Evolutionary conservation across 1,140 invertebrate genomes (phyloP), one percentile per base, ranked within the genome.

Genomic region (Arctopsyche grandis): DNA sequence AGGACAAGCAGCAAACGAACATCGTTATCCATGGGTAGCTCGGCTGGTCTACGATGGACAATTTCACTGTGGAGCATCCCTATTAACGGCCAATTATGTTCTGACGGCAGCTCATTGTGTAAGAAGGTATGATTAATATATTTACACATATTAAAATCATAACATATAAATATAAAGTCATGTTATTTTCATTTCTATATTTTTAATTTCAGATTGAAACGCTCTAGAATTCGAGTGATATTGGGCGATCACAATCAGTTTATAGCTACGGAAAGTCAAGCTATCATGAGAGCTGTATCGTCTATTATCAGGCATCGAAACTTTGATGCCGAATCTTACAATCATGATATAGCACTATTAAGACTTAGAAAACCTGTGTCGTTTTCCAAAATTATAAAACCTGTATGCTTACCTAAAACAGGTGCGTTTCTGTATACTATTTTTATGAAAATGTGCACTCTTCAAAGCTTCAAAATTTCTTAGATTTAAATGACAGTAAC

Each of bases 41-140:
- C 89, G 95, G 73, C 88, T 95, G 10, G 91, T 95, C 0, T 96
- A 96, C 84, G 93, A 96, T 85, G 93, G 94, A 0, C 94, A 94
- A 85, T 96, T 96, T 87, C 95, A 97, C 84, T 97, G 95, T 83
- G 95, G 95, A n/a, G 94, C 92, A n/a, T 94, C 94, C 16, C 87
- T 97, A 5, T 87, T 97, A 26, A 95, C 93, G 56, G 91, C 93
- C 83, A 89, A 92, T 76, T 93, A 92, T 84, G 91, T 93, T 10
- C 83, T 93, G 7, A 93, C 92, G 0, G 92, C 92, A 0, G 92
- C 92, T 22, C 92, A 93, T 87, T 93, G 92, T 84, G 90, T 93
- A 26, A 89, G 91, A 82, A 91, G 91, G 90, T 92, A 86, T 12
- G 21, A 7, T n/a, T n/a, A n/a, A n/a, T n/a, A n/a, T n/a, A n/a